A percentile compares a stretch with the other conserved stretches of the same genome.
Evolutionary conservation across 2,113 vertebrate species (phyloP).

Genomic region (Neodontobutis hainanensis): DNA sequence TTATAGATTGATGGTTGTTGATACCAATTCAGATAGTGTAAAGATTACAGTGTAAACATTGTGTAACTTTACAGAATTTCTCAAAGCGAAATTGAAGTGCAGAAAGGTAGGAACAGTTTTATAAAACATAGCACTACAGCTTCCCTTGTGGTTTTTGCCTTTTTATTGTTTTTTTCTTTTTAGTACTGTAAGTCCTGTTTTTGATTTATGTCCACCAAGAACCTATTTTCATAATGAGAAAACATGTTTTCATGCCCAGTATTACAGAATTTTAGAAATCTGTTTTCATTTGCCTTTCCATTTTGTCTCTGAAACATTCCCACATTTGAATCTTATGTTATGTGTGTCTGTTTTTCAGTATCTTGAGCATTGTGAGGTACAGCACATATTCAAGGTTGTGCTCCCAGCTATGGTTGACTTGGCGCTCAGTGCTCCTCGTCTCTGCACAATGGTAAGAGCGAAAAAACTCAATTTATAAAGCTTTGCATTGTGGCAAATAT

Average conservation of each 20-base stretch:
- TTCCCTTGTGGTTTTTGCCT: too few relatives aligned
- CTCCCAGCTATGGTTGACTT: constrained; percentile 90
- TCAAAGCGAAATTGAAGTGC: constrained; percentile 5
- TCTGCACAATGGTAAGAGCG: constrained; percentile 89
- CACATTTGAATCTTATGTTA: neutral
- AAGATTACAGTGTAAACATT: neutral
- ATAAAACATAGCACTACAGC: constrained; percentile 1
- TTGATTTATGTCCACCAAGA: too few relatives aligned
- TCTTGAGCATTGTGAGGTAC: constrained; percentile 85
- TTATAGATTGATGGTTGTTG: constrained; percentile 62
- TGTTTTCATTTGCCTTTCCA: too few relatives aligned
- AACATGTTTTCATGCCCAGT: too few relatives aligned
- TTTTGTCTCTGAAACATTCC: neutral
- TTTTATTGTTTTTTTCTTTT: too few relatives aligned
- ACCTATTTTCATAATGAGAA: too few relatives aligned
- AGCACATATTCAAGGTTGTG: constrained; percentile 83
- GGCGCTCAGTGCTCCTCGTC: constrained; percentile 84
- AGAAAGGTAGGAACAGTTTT: constrained; percentile 15
- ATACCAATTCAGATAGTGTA: constrained; percentile 28
- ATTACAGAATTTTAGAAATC: too few relatives aligned
- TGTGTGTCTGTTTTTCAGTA: constrained; percentile 66
- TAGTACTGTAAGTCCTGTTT: too few relatives aligned
- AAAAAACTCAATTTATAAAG: neutral
- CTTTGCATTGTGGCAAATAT: too few relatives aligned
- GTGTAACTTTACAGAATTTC: constrained; percentile 36